Evolutionary conservation across 2,113 vertebrate species (phyloP).

Genomic region (Ascaphus truei): DNA sequence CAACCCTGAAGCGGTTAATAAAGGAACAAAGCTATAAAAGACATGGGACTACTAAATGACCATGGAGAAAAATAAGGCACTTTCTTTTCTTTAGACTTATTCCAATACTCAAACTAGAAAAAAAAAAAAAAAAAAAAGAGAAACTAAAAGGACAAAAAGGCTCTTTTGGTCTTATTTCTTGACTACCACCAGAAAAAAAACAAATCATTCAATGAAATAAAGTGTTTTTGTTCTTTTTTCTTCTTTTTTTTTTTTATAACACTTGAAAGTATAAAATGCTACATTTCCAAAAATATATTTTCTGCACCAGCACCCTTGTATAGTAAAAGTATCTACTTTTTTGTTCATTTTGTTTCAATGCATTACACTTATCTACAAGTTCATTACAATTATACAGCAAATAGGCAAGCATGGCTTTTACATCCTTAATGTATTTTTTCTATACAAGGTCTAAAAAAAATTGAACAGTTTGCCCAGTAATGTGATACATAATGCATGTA

Average conservation of each 20-base stretch:
- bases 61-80: constrained; percentile 89
- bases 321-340: constrained; percentile 82
- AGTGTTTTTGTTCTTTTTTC: constrained; percentile 86
- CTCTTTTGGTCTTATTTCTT: constrained; percentile 87
- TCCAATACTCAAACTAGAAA: constrained; percentile 73
- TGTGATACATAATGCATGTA: constrained; percentile 85
- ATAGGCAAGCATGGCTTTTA: constrained; percentile 94
- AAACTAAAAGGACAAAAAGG: constrained; percentile 70
- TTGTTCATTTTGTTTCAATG: constrained; percentile 78
- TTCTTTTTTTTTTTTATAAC: constrained; percentile 75
- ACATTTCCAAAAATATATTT: constrained; percentile 89
- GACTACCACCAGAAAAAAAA: constrained; percentile 83
- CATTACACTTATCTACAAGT: constrained; percentile 87
- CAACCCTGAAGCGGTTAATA: constrained; percentile 48
- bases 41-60: constrained; percentile 79
- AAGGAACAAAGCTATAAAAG: constrained; percentile 67
- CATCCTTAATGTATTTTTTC: constrained; percentile 82
- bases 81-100: constrained; percentile 86
- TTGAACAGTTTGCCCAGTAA: constrained; percentile 81
- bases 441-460: constrained; percentile 81
- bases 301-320: constrained; percentile 85
- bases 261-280: constrained; percentile 95
- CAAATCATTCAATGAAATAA: constrained; percentile 89
- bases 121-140: not conserved
- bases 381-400: constrained; percentile 89